Percentiles rank a stretch among this genome's conserved stretches.
These are phyloP conservation scores for Mystacornis crossleyi DNA, from an alignment of 2,113 vertebrate species.

Conservation along the genomic window DNA sequence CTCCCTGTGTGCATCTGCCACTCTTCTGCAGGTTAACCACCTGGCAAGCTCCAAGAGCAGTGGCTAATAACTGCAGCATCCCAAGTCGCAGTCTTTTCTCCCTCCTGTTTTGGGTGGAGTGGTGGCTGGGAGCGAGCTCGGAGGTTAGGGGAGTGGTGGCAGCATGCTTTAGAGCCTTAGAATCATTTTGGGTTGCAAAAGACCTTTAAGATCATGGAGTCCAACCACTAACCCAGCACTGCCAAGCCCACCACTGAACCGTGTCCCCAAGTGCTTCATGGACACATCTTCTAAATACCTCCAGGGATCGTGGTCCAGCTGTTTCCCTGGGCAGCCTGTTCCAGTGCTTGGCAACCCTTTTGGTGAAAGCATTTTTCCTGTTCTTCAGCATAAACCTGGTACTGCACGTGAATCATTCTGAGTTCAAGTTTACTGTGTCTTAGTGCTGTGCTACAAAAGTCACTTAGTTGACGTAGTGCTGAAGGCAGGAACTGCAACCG, in stretches of 20 bases:
- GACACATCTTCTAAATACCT: not conserved
- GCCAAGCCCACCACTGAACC: not conserved
- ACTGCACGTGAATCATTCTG: not conserved
- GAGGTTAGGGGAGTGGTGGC: not conserved
- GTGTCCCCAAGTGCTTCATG: not conserved
- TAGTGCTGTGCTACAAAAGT: not conserved
- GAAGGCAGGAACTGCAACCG: not conserved
- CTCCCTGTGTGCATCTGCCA: not conserved
- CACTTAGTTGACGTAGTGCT: not conserved
- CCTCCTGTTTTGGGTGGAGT: not conserved
- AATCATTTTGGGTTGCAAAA: not conserved
- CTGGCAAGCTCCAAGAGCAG: not conserved
- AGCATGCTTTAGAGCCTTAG: not conserved
- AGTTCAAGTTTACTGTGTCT: not conserved
- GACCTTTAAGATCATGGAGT: rapidly evolving
- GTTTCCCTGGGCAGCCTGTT: not conserved
- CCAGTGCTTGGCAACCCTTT: not conserved
- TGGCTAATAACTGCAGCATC: not conserved
- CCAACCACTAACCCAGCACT: not conserved
- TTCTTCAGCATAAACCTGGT: not conserved
- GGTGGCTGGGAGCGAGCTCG: not conserved
- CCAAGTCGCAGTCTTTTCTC: not conserved
- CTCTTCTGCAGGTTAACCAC: not conserved
- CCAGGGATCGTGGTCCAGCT: rapidly evolving
- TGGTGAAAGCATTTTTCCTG: not conserved